These are phyloP conservation scores for Fregetta grallaria DNA, from an alignment of 2,113 vertebrate species.

Conservation along the genomic window DNA sequence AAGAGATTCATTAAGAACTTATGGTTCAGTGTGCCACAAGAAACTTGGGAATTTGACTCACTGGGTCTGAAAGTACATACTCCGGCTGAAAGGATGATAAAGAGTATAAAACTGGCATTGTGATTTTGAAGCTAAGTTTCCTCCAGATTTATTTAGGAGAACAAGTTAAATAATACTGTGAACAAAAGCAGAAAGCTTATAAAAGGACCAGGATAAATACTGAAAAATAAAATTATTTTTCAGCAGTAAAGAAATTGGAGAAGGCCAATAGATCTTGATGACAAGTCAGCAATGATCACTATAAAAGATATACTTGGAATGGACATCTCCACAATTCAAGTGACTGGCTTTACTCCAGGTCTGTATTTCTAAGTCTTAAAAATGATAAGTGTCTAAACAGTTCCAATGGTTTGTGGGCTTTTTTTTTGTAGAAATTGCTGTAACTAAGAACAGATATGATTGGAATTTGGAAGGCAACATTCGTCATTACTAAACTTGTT, in stretches of 20 bases:
- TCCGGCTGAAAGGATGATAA: not conserved
- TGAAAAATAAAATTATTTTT: constrained; percentile 63
- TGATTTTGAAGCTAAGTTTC: constrained; percentile 42
- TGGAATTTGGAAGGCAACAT: constrained; percentile 70
- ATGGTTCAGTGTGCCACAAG: not conserved
- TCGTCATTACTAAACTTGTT: constrained; percentile 68
- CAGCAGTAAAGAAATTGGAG: constrained; percentile 50
- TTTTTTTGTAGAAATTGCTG: constrained; percentile 53
- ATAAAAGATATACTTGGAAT: constrained; percentile 71
- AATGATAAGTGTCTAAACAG: constrained; percentile 62
- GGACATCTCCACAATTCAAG: constrained; percentile 69
- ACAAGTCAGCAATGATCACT: constrained; percentile 65
- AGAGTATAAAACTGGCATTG: constrained; percentile 8
- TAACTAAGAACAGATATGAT: constrained; percentile 70
- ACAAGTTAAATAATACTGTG: constrained; percentile 30
- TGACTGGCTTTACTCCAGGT: constrained; percentile 67
- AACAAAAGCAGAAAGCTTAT: constrained; percentile 37
- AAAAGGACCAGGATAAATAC: constrained; percentile 66
- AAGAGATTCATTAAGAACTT: not conserved
- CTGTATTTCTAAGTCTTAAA: constrained; percentile 76
- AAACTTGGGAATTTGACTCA: constrained; percentile 19
- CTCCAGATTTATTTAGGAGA: constrained; percentile 58
- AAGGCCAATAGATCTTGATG: constrained; percentile 57
- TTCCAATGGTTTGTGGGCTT: constrained; percentile 19
- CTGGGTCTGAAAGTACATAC: not conserved